Percentiles rank a stretch among this genome's conserved stretches.
These are phyloP conservation scores for Zaprionus gabonicus DNA, from an alignment of 1,140 invertebrate species.

Conservation along the genomic window DNA sequence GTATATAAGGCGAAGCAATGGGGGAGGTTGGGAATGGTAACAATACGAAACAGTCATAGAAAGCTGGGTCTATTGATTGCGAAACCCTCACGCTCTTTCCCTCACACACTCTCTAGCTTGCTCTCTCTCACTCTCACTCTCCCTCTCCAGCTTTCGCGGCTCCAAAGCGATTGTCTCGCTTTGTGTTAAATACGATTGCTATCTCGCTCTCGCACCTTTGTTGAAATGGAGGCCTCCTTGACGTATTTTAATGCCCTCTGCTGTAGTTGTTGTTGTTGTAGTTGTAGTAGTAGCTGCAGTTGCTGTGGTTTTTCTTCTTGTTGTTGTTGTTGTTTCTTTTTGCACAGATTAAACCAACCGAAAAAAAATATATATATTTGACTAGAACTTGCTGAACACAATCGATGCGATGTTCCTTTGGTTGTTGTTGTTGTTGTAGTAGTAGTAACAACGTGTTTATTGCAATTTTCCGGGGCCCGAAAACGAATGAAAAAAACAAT, in stretches of 20 bases:
- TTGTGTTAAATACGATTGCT: conserved; percentile 15
- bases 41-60: conserved; percentile 3
- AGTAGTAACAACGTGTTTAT: conserved; percentile 24
- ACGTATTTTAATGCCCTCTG: neutral
- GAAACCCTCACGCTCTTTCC: conserved; percentile 19
- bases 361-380: conserved; percentile 44
- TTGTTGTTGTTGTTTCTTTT: conserved; percentile 6
- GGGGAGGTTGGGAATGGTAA: conserved; percentile 1
- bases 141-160: conserved; percentile 7
- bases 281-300: conserved; percentile 9
- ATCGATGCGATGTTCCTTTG: conserved; percentile 27
- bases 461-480: conserved; percentile 39
- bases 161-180: conserved; percentile 27
- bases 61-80: conserved; percentile 60
- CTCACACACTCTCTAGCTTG: conserved; percentile 23
- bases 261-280: neutral
- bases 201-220: conserved; percentile 40
- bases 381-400: conserved; percentile 46
- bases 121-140: conserved; percentile 13
- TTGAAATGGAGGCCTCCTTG: conserved; percentile 7
- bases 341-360: conserved; percentile 35
- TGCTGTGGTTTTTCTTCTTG: neutral
- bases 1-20: neutral
- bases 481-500: conserved; percentile 11
- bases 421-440: conserved; percentile 20